Conservation (phyloP, 2,113 vertebrate genomes). For the Myodes glareolus region DNA sequence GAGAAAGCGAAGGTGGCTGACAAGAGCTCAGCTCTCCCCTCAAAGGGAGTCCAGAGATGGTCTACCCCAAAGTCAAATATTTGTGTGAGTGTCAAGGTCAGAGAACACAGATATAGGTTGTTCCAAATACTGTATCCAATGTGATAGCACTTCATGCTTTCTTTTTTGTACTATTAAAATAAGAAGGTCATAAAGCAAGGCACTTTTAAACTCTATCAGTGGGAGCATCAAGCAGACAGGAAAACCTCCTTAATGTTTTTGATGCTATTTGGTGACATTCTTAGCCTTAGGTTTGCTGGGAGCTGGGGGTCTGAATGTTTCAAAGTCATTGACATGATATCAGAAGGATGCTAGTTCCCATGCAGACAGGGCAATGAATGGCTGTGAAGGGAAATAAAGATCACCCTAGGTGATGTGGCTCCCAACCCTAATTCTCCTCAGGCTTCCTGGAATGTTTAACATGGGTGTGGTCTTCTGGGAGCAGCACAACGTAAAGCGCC, state of each 20-base stretch:
- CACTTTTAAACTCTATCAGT: not conserved
- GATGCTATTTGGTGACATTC: not conserved
- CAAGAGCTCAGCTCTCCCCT: not conserved
- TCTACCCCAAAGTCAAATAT: not conserved
- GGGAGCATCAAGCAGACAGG: not conserved
- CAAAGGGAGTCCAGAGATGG: not conserved
- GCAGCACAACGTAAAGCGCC: not conserved
- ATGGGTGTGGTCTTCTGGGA: not conserved
- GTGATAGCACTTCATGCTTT: not conserved
- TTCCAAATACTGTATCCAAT: not conserved
- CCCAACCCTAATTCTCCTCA: not conserved
- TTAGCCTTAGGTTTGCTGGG: not conserved
- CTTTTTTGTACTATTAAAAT: not conserved
- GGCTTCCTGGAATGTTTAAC: not conserved
- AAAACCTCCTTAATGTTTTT: not conserved
- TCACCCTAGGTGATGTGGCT: not conserved
- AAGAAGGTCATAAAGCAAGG: not conserved
- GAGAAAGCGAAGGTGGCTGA: not conserved
- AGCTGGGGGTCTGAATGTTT: not conserved
- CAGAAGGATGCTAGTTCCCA: not conserved
- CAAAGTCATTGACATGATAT: not conserved
- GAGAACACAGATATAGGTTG: not conserved
- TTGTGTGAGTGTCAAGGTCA: not conserved
- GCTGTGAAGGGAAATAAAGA: not conserved
- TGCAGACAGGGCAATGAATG: not conserved